Percentiles rank a stretch among this genome's conserved stretches.
Evolutionary conservation across 2,888 invertebrate species (phyloP).

Genomic region (Eumacrocentrus americanus): DNA sequence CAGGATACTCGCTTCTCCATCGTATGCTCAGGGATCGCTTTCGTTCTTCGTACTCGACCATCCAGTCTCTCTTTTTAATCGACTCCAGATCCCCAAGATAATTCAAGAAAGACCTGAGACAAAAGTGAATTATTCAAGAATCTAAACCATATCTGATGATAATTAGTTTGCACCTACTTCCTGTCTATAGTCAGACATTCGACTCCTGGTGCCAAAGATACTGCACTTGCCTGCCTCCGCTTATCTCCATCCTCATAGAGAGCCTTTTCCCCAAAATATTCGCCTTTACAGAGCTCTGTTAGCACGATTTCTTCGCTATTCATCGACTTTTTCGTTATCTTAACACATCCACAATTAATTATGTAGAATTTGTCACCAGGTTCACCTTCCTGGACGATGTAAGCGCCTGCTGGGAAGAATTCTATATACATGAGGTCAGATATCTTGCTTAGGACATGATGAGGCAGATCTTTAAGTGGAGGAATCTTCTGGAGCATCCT

Average conservation of each 20-base stretch:
- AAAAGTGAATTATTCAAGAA: not conserved
- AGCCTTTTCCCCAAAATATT: conserved; percentile 89
- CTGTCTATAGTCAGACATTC: conserved; percentile 86
- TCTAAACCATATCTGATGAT: not conserved
- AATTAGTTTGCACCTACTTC: conserved; percentile 66
- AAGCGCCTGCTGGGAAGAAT: conserved; percentile 77
- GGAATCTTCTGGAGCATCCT: conserved; percentile 81
- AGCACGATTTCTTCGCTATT: conserved; percentile 66
- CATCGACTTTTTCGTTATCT: conserved; percentile 69
- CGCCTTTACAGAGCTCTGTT: conserved; percentile 74
- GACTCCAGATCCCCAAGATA: conserved; percentile 80
- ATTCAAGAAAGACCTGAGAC: conserved; percentile 73
- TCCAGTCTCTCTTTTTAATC: conserved; percentile 63
- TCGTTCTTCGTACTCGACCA: conserved; percentile 35
- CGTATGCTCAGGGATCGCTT: conserved; percentile 32
- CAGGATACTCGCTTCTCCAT: conserved; percentile 64
- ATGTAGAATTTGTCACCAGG: conserved; percentile 88
- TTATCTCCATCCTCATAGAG: conserved; percentile 74
- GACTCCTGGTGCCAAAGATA: conserved; percentile 80
- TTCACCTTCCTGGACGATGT: conserved; percentile 83
- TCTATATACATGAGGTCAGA: conserved; percentile 86
- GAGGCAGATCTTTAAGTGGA: conserved; percentile 67
- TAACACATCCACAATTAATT: conserved; percentile 80
- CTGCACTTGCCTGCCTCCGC: conserved; percentile 81
- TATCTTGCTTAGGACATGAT: conserved; percentile 73